Evolutionary conservation across 2,113 vertebrate genomes (phyloP), one percentile per base, ranked within the genome.

Genomic region (Macroglossus sobrinus): DNA sequence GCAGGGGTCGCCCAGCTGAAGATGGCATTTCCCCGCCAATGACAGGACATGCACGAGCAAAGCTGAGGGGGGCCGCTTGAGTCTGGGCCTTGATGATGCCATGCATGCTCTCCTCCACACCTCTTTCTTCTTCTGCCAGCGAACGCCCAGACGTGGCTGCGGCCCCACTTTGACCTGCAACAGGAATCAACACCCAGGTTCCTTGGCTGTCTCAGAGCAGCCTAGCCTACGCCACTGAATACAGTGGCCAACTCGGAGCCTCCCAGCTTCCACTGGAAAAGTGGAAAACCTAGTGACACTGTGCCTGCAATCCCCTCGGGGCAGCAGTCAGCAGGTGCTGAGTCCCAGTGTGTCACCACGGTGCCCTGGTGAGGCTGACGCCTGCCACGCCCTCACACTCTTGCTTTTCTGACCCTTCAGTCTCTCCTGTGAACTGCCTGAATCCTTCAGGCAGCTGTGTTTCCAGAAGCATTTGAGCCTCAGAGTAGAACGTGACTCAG

Each of bases 41-140:
- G 15, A 26, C 2, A 61, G 40, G 33, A 59, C 47, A 15, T 0
- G 5, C n/a, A 7, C 21, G 26, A 1, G 1, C 13, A 38, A 38
- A 45, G 22, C n/a, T 26, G 38, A 80, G 53, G 28, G 7, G 9
- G 63, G 43, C 55, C 24, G 3, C 43, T 59, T 3, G 3, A 79
- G 50, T 26, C 69, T 22, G 35, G 33, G 40, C 57, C 55, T 87
- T 74, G 12, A 22, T 14, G 40, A 72, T 21, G 6, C 11, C 16
- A 22, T 38, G 1, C 7, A 0, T 26, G 16, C 38, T 50, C 33
- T 18, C 64, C 18, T 28, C 35, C 24, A 40, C 0, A 0, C 8
- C 81, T 89, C 1, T 35, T 33, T 15, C 47, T 33, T 40, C 43
- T 63, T 24, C 43, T 61, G 22, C 8, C 4, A 5, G n/a, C 82